Percentiles rank a stretch among this genome's conserved stretches.
phyloP scores from a whole-genome alignment of 1,140 invertebrate genomes.

The Globodera rostochiensis region DNA sequence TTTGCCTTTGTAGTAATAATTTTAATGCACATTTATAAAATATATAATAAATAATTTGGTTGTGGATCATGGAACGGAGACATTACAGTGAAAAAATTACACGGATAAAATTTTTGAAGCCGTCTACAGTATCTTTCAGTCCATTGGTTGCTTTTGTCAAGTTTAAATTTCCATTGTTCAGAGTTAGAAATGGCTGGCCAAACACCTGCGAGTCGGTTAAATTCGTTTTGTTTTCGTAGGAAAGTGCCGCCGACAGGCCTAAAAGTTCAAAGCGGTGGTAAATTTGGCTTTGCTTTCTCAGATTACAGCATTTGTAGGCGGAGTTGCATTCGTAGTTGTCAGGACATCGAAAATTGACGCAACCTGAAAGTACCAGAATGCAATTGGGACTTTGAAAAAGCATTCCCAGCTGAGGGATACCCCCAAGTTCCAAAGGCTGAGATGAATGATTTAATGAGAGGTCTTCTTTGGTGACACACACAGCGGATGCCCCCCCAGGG shows the following conservation, averaged over 20 bases:
- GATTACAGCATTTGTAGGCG: conserved; percentile 28
- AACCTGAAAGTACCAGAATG: background rate
- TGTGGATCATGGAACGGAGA: background rate
- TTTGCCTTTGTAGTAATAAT: too few species aligned
- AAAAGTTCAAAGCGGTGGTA: background rate
- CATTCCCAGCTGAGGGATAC: background rate
- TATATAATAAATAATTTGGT: too few species aligned
- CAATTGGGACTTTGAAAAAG: background rate
- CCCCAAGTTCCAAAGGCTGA: background rate
- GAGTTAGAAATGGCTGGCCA: background rate
- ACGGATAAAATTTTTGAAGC: conserved; percentile 10
- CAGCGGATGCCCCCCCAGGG: background rate
- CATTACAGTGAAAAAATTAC: conserved; percentile 4
- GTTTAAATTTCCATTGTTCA: background rate
- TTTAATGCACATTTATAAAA: too few species aligned
- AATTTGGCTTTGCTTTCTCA: background rate
- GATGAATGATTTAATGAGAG: background rate
- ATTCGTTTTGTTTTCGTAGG: background rate
- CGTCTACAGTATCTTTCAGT: background rate
- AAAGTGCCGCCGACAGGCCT: background rate
- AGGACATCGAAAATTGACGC: conserved; percentile 10
- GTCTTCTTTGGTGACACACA: background rate
- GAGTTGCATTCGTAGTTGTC: conserved; percentile 14
- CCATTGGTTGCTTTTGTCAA: background rate
- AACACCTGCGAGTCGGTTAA: background rate